Evolutionary conservation across 1,140 invertebrate species (phyloP), one percentile per base, ranked within the genome.

Genomic region (Drosophila gunungcola): DNA sequence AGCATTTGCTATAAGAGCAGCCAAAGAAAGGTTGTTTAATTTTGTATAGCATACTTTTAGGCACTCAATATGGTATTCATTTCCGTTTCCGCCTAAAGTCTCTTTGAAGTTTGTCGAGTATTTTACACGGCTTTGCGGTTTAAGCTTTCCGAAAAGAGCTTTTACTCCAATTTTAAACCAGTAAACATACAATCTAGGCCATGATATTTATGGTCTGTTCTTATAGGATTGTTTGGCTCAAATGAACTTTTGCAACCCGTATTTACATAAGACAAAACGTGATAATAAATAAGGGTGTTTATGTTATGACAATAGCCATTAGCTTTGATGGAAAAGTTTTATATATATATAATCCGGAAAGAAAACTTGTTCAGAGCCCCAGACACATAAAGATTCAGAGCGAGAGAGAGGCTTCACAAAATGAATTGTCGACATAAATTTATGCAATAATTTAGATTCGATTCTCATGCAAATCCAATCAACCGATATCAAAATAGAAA

Each of bases 381-480:
- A 64, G 13, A 32, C 21, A 11, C 29, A 63, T 32, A 39, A 48
- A 46, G n/a, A 75, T 54, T 65, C 55, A 57, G 46, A 74, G 65
- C 63, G 74, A 76, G 79, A 80, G 78, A 77, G 75, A 38, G 61
- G 65, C 55, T 61, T 64, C 73, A 41, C 67, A 51, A 89, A 80
- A 74, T 70, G 80, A 88, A 89, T 88, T 88, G 83, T 68, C 70
- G 69, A 68, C 76, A 89, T 88, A 74, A 88, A 88, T 88, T 89
- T 84, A 88, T 74, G 84, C 84, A 67, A 84, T 81, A 62, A 88
- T 89, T 88, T 89, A 89, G 84, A 88, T 78, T 78, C 85, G 80
- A 88, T 88, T 88, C 84, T 88, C 76, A 88, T 88, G 84, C 84
- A 88, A 88, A 88, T 89, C 74, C 52, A 80, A 76, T 73, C 70